Evolutionary conservation across 2,888 invertebrate species (phyloP).

Genomic region (Drosophila hamatofila): DNA sequence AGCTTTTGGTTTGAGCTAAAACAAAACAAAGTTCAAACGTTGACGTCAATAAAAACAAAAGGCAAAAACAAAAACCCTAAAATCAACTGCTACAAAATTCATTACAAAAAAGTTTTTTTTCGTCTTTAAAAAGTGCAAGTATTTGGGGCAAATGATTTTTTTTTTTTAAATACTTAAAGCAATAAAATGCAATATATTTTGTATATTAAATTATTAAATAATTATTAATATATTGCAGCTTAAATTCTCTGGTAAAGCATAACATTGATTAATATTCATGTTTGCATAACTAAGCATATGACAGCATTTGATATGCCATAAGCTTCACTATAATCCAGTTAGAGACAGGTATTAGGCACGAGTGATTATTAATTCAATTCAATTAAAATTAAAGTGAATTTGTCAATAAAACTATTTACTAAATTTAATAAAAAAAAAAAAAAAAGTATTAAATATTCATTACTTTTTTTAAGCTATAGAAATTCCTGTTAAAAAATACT

Average conservation of each 20-base stretch:
- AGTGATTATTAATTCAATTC: constrained; percentile 6
- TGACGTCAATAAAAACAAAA: not conserved
- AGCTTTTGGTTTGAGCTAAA: not conserved
- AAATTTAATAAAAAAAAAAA: not conserved
- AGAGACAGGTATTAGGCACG: not conserved
- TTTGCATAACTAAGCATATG: not conserved
- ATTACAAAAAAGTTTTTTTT: not conserved
- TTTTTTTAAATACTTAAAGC: not conserved
- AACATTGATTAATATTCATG: constrained; percentile 1
- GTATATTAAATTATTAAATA: not conserved
- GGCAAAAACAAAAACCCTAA: not conserved
- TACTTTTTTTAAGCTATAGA: no score
- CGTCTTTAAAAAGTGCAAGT: not conserved
- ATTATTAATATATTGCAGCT: not conserved
- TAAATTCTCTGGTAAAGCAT: not conserved
- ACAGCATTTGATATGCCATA: constrained; percentile 3
- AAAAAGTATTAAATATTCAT: not conserved
- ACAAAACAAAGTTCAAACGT: constrained; percentile 2
- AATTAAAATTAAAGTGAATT: not conserved
- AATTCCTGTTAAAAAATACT: no score
- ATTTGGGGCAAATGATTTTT: not conserved
- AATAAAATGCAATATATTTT: not conserved
- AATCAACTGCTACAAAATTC: not conserved
- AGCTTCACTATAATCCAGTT: constrained; percentile 3
- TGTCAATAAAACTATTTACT: not conserved